Percentiles rank a stretch among this genome's conserved stretches.
Conservation (phyloP, 2,888 invertebrate genomes). For the Apodemia zela region DNA sequence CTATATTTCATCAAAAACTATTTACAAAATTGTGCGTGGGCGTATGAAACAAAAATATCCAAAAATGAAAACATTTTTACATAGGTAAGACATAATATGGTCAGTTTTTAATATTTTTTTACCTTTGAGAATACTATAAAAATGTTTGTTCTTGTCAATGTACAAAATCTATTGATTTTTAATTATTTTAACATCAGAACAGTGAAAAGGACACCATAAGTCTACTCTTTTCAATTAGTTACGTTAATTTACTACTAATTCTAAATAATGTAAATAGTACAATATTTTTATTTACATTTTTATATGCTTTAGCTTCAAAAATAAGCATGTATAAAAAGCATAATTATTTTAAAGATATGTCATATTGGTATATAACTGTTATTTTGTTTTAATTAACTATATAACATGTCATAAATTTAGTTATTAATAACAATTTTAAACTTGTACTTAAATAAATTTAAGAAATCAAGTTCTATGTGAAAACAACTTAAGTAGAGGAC, state of each 20-base stretch:
- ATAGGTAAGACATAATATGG: too few relatives aligned
- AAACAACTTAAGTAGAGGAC: background rate
- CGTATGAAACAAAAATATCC: background rate
- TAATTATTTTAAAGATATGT: constrained; percentile 6
- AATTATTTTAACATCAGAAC: background rate
- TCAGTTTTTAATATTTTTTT: too few relatives aligned
- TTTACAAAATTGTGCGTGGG: constrained; percentile 8
- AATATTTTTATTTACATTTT: constrained; percentile 5
- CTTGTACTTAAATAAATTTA: background rate
- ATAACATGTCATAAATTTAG: constrained; percentile 12
- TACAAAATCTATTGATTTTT: background rate
- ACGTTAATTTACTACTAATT: background rate
- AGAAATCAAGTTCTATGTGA: background rate
- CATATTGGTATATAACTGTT: background rate
- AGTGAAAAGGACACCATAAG: background rate
- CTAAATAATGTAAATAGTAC: constrained; percentile 13
- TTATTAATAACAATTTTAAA: constrained; percentile 9
- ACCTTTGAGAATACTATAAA: background rate
- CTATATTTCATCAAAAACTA: constrained; percentile 6
- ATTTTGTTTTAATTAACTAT: background rate
- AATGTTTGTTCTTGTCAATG: background rate
- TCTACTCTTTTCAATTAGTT: background rate
- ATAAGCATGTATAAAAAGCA: background rate
- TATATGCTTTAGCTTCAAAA: constrained; percentile 9
- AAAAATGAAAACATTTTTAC: too few relatives aligned